Conservation (phyloP, 2,888 invertebrate genomes). For the Crepidodera aurea region DNA sequence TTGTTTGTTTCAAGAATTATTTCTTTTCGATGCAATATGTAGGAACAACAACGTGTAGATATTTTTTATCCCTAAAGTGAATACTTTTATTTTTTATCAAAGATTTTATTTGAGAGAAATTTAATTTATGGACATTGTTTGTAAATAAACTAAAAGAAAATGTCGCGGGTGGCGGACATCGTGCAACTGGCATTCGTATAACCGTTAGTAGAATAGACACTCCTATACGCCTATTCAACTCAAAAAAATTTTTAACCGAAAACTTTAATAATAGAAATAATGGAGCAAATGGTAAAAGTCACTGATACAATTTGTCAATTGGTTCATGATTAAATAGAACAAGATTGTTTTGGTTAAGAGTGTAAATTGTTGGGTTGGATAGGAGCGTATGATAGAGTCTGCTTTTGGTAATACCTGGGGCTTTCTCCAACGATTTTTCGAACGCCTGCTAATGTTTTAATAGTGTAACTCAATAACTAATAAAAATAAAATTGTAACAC, state of each 20-base stretch:
- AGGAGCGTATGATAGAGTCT: slow-evolving; percentile 1
- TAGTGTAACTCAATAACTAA: slow-evolving; percentile 61
- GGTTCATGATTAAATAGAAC: not conserved
- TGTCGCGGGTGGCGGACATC: slow-evolving; percentile 49
- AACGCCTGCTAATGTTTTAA: slow-evolving; percentile 50
- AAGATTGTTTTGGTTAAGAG: too few species aligned
- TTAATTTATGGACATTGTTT: not conserved
- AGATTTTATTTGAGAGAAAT: not conserved
- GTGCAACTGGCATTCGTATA: slow-evolving; percentile 53
- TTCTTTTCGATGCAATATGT: too few species aligned
- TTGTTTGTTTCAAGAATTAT: too few species aligned
- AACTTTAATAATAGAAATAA: not conserved
- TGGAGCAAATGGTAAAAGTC: not conserved
- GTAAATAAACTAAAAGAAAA: not conserved
- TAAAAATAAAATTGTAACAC: slow-evolving; percentile 56
- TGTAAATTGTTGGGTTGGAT: slow-evolving; percentile 7
- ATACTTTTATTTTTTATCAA: too few species aligned
- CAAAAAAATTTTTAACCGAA: not conserved
- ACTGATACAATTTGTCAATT: too few species aligned
- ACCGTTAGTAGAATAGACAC: slow-evolving; percentile 43
- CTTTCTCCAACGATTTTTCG: slow-evolving; percentile 48
- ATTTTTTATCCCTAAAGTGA: not conserved
- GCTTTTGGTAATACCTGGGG: slow-evolving; percentile 45
- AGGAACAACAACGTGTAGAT: too few species aligned
- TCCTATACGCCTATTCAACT: slow-evolving; percentile 22